phyloP scores from a whole-genome alignment of 2,797 vertebrate species.

The Acropternis orthonyx region DNA sequence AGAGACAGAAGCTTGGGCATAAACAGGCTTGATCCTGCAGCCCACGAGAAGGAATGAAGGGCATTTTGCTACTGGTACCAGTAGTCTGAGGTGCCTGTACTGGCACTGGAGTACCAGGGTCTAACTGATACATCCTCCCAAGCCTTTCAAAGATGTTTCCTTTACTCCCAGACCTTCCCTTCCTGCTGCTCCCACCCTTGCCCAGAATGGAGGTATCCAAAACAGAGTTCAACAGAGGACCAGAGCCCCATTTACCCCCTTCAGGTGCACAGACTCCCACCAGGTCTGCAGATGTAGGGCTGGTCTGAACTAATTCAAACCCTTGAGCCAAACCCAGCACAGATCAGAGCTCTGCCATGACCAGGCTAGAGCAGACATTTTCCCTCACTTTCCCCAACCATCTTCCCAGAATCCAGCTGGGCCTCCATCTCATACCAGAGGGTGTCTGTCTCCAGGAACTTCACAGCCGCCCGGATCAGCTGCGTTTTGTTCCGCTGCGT shows the following conservation, averaged over 20 bases:
- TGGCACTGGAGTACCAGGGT: background rate
- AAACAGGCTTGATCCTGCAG: background rate
- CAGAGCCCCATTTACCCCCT: background rate
- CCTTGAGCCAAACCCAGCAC: background rate
- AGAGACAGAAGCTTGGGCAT: background rate
- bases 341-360: background rate
- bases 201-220: background rate
- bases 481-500: constrained; percentile 85
- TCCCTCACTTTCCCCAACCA: background rate
- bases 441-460: constrained; percentile 95
- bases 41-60: background rate
- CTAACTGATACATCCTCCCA: background rate
- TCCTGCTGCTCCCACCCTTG: background rate
- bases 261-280: background rate
- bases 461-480: constrained; percentile 87
- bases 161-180: background rate
- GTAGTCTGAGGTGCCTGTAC: background rate
- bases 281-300: background rate
- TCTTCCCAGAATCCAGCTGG: background rate
- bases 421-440: constrained; percentile 81
- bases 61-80: background rate
- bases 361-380: background rate
- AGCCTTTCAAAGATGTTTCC: background rate
- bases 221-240: background rate
- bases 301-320: background rate